Conservation (phyloP, 2,797 vertebrate genomes). For the Dallia pectoralis region DNA sequence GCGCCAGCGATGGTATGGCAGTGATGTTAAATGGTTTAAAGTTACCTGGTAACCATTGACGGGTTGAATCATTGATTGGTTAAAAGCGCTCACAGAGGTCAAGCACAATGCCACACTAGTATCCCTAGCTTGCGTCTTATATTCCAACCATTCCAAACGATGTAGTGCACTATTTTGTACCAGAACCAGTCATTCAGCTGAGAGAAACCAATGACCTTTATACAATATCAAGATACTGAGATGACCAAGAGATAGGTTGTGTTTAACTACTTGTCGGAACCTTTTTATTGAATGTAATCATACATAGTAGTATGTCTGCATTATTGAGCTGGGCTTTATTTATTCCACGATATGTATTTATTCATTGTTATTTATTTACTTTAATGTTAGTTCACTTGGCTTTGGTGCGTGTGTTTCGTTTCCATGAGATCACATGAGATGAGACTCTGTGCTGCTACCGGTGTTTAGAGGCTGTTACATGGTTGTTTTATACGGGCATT, state of each 20-base stretch:
- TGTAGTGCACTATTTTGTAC: no score
- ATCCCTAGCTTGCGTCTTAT: neutral
- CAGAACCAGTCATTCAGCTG: neutral
- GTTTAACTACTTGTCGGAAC: neutral
- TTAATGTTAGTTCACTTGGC: neutral
- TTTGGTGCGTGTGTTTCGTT: neutral
- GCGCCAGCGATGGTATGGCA: neutral
- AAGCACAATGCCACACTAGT: slow-evolving; percentile 1
- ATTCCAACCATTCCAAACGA: neutral
- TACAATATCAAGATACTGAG: neutral
- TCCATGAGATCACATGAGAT: neutral
- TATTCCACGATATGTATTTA: neutral
- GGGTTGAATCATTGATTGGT: neutral
- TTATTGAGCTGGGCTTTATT: neutral
- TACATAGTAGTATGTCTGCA: neutral
- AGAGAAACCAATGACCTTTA: slow-evolving; percentile 4
- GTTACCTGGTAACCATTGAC: neutral
- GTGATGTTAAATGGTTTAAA: neutral
- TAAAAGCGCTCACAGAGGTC: neutral
- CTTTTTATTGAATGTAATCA: neutral
- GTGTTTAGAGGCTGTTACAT: neutral
- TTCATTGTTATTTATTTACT: neutral
- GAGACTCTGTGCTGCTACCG: slow-evolving; percentile 1
- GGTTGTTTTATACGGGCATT: neutral
- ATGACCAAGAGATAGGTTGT: neutral